phyloP scores from a whole-genome alignment of 2,113 vertebrate genomes.

The Vicugna pacos region DNA sequence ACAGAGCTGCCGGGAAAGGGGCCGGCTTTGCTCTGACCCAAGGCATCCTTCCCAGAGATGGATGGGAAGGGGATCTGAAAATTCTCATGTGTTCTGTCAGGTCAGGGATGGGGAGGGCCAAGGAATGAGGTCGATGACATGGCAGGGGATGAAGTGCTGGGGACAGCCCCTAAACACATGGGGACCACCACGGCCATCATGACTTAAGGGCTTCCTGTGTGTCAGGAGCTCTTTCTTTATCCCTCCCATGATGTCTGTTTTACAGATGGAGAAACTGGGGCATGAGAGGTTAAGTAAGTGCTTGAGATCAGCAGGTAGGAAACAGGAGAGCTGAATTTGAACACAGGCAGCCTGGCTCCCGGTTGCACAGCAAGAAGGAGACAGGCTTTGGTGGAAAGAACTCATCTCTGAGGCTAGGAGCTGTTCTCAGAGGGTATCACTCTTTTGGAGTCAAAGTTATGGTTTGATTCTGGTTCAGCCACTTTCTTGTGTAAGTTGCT shows the following conservation, averaged over 20 bases:
- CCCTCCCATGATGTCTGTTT: background rate
- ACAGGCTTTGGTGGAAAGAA: background rate
- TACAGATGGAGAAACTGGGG: conserved; percentile 8
- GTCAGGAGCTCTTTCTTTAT: background rate
- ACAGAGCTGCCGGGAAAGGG: background rate
- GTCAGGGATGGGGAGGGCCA: background rate
- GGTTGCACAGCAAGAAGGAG: background rate
- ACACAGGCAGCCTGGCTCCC: background rate
- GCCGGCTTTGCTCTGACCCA: background rate
- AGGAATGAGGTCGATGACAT: background rate
- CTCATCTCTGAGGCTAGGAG: background rate
- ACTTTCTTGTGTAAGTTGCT: background rate
- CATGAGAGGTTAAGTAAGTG: background rate
- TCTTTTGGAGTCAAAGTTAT: background rate
- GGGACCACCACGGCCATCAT: background rate
- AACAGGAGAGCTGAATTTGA: background rate
- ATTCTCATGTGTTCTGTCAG: background rate
- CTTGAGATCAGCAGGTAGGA: background rate
- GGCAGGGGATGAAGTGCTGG: background rate
- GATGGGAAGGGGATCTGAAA: background rate
- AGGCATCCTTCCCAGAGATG: background rate
- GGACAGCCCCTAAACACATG: background rate
- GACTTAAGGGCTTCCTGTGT: background rate
- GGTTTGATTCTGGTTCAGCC: background rate
- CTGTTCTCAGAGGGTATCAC: background rate